Evolutionary conservation across 2,888 invertebrate genomes (phyloP).

Genomic region (Cordilura impudica): DNA sequence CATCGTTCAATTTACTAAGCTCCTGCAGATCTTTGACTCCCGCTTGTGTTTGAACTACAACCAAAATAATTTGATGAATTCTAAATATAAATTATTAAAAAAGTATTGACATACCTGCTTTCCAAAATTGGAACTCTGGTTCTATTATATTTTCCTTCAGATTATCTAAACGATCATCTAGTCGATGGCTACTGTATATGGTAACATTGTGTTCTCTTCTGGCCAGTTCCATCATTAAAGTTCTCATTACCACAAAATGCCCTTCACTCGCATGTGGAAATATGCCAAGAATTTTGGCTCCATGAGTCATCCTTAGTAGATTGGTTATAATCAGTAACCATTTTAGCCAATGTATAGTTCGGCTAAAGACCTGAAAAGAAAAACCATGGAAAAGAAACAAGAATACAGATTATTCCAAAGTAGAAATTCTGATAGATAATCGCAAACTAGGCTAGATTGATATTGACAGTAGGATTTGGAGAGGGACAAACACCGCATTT

Average conservation of each 20-base stretch:
- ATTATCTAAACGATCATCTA: conserved; percentile 74
- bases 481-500: no score
- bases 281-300: conserved; percentile 72
- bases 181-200: conserved; percentile 71
- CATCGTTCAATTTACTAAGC: conserved; percentile 63
- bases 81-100: background rate
- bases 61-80: background rate
- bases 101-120: conserved; percentile 68
- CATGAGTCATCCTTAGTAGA: conserved; percentile 10
- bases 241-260: conserved; percentile 77
- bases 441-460: no score
- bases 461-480: no score
- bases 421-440: no score
- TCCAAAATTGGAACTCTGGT: conserved; percentile 74
- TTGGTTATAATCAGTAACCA: background rate
- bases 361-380: conserved; percentile 11
- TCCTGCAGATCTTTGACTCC: conserved; percentile 64
- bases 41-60: conserved; percentile 67
- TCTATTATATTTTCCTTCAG: conserved; percentile 72
- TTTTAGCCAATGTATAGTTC: background rate
- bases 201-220: conserved; percentile 78
- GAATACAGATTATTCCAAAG: no score
- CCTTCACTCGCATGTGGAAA: conserved; percentile 76
- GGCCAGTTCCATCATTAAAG: conserved; percentile 78
- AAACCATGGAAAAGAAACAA: background rate